A percentile compares a stretch with the other conserved stretches of the same genome.
Conservation (phyloP, 1,140 invertebrate species). For the Zaprionus ghesquierei region DNA sequence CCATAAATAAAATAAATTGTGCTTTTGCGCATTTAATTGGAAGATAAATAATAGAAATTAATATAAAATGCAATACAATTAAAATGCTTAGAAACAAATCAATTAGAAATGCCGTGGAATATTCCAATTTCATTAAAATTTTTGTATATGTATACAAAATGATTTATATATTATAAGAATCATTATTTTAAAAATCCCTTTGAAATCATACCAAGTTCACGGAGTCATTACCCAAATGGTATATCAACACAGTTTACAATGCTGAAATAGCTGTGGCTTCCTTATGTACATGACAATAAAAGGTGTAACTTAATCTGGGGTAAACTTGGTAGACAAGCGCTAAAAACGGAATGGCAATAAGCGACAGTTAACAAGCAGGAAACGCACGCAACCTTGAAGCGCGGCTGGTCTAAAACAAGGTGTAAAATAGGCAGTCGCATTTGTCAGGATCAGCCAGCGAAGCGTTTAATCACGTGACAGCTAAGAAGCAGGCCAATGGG, state of each 20-base stretch:
- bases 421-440: constrained; percentile 65
- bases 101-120: not conserved
- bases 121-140: too few relatives aligned
- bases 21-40: constrained; percentile 45
- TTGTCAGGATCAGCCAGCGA: constrained; percentile 51
- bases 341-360: constrained; percentile 13
- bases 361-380: constrained; percentile 44
- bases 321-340: constrained; percentile 3
- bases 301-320: constrained; percentile 63
- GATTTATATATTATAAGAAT: too few relatives aligned
- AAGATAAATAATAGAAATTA: not conserved
- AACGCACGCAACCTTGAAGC: constrained; percentile 52
- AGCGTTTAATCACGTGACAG: constrained; percentile 55
- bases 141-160: too few relatives aligned
- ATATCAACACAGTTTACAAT: not conserved
- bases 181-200: too few relatives aligned
- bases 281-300: constrained; percentile 56
- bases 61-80: too few relatives aligned
- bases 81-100: constrained; percentile 18
- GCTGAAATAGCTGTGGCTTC: not conserved
- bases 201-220: not conserved
- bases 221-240: not conserved
- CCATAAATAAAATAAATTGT: constrained; percentile 39
- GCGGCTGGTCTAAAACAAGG: constrained; percentile 31
- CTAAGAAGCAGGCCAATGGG: not conserved